Evolutionary conservation across 2,113 vertebrate species (phyloP).

Genomic region (Alectura lathami): DNA sequence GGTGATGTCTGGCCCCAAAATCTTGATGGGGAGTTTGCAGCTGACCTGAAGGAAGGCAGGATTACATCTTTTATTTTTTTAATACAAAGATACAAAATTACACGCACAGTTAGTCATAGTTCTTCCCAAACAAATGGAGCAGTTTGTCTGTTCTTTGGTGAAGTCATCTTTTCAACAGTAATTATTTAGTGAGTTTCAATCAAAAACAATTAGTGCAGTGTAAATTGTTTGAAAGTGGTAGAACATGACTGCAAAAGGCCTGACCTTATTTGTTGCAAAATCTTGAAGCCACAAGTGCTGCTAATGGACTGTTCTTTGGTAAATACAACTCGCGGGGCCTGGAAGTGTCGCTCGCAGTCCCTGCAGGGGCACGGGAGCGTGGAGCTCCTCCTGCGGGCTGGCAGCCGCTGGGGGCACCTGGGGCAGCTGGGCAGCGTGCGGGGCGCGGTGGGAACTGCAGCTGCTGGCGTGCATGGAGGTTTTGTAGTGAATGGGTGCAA

Average conservation of each 20-base stretch:
- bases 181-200: constrained; percentile 7
- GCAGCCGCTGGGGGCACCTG: constrained; percentile 47
- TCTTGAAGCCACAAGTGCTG: neutral
- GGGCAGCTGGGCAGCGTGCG: neutral
- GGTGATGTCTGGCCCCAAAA: neutral
- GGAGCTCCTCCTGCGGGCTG: neutral
- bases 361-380: neutral
- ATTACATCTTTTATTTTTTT: neutral
- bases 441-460: constrained; percentile 40
- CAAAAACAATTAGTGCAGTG: neutral
- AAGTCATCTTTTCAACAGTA: constrained; percentile 42
- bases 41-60: neutral
- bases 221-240: neutral
- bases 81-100: neutral
- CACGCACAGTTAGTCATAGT: neutral
- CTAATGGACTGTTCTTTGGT: neutral
- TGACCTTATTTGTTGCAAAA: neutral
- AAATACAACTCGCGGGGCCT: neutral
- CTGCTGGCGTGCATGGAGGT: constrained; percentile 41
- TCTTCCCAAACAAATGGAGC: constrained; percentile 1
- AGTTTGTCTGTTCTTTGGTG: constrained; percentile 31
- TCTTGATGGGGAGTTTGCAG: neutral
- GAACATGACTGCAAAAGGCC: neutral
- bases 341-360: neutral
- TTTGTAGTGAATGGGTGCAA: constrained; percentile 65